These are phyloP conservation scores for Xenops minutus DNA, from an alignment of 2,797 vertebrate species.

Conservation along the genomic window DNA sequence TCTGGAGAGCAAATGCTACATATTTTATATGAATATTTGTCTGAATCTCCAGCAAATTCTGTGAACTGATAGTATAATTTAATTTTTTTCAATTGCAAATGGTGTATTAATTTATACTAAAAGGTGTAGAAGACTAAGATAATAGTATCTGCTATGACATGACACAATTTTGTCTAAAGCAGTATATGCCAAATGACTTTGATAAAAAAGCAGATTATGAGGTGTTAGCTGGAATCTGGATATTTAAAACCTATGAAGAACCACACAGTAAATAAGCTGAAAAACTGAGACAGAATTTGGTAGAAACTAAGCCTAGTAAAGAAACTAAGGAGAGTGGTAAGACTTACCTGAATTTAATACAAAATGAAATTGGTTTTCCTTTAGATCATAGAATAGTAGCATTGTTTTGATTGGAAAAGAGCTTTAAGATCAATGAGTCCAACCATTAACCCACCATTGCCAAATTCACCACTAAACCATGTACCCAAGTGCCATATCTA, in stretches of 20 bases:
- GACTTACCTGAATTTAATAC: neutral
- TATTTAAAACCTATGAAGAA: neutral
- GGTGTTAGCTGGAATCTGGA: neutral
- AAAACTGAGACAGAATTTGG: neutral
- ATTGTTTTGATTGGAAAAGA: neutral
- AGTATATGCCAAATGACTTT: neutral
- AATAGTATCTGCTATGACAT: neutral
- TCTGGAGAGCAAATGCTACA: neutral
- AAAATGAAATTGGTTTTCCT: neutral
- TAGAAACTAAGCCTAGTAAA: neutral
- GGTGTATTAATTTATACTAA: neutral
- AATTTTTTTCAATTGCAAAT: neutral
- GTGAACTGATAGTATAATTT: neutral
- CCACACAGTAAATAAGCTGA: neutral
- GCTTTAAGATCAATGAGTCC: neutral
- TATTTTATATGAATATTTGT: neutral
- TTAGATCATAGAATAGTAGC: neutral
- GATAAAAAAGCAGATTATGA: neutral
- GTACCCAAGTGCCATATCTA: no score
- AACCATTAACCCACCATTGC: no score
- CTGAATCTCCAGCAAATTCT: neutral
- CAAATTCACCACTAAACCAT: neutral
- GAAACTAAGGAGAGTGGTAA: neutral
- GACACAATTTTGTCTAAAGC: neutral
- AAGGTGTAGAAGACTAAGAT: neutral